Conservation (phyloP, 2,113 vertebrate genomes). For the Cololabis saira region DNA sequence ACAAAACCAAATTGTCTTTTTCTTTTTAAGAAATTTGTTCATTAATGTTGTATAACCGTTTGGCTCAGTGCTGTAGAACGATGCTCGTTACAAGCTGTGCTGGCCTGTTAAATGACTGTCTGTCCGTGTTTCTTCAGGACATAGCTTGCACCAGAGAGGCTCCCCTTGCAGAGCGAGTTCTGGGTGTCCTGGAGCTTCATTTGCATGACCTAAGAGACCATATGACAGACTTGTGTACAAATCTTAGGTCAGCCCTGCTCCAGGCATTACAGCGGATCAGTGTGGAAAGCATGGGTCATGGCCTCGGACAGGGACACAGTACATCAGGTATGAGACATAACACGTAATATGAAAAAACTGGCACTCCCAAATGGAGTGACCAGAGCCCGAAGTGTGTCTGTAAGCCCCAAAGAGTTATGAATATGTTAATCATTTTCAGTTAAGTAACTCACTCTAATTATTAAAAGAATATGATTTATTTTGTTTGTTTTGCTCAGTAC, state of each 20-base stretch:
- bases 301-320: slow-evolving; percentile 49
- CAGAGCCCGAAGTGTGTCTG: too few species aligned
- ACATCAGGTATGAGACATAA: slow-evolving; percentile 65
- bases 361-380: too few species aligned
- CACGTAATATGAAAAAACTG: too few species aligned
- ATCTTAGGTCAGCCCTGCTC: slow-evolving; percentile 85
- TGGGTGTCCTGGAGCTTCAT: slow-evolving; percentile 79
- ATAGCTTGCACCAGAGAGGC: slow-evolving; percentile 82
- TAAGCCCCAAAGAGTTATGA: too few species aligned
- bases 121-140: slow-evolving; percentile 73
- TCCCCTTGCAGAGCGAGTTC: slow-evolving; percentile 79
- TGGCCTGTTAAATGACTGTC: slow-evolving; percentile 16
- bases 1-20: not conserved
- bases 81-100: not conserved
- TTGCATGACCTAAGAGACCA: slow-evolving; percentile 71
- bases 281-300: slow-evolving; percentile 69
- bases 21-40: not conserved
- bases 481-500: not conserved
- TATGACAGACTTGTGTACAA: slow-evolving; percentile 75
- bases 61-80: not conserved
- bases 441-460: too few species aligned
- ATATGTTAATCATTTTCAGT: too few species aligned
- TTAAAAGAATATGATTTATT: not conserved
- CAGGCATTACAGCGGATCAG: slow-evolving; percentile 86
- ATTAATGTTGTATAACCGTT: not conserved